Conservation (phyloP, 2,113 vertebrate species). For the Prunella fulvescens region DNA sequence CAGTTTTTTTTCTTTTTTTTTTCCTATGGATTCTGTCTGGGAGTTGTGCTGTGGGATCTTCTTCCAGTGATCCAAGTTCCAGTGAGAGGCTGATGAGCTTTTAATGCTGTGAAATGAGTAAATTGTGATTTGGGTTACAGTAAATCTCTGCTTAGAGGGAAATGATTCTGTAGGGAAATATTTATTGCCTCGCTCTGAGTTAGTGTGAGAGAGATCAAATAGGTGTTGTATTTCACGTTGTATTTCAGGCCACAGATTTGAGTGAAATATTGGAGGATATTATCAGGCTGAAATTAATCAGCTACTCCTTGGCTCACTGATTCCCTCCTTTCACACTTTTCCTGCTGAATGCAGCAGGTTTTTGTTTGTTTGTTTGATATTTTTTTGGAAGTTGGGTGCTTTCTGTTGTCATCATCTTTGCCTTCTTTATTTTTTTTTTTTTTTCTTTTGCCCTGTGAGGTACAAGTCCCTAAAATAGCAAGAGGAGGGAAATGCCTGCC, state of each 20-base stretch:
- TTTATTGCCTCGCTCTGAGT: background rate
- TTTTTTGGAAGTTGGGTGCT: background rate
- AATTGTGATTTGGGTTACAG: background rate
- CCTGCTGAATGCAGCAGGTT: background rate
- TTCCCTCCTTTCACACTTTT: background rate
- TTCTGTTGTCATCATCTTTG: background rate
- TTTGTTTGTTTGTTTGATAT: background rate
- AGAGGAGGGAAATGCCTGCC: background rate
- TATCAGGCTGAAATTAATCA: background rate
- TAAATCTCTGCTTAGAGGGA: slow-evolving; percentile 16
- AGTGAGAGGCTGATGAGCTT: background rate
- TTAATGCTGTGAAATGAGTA: background rate
- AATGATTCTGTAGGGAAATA: slow-evolving; percentile 11
- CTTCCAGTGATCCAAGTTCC: background rate
- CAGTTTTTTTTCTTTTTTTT: background rate
- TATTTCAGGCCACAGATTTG: background rate
- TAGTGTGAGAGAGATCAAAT: slow-evolving; percentile 1
- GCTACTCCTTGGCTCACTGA: background rate
- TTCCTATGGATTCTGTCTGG: background rate
- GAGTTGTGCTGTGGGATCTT: background rate
- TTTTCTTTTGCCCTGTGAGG: background rate
- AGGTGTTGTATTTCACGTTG: background rate
- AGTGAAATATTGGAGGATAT: background rate
- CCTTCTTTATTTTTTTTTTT: background rate
- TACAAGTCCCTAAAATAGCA: background rate